Conservation (phyloP, 2,797 vertebrate genomes). For the Crocodylus rhombifer region DNA sequence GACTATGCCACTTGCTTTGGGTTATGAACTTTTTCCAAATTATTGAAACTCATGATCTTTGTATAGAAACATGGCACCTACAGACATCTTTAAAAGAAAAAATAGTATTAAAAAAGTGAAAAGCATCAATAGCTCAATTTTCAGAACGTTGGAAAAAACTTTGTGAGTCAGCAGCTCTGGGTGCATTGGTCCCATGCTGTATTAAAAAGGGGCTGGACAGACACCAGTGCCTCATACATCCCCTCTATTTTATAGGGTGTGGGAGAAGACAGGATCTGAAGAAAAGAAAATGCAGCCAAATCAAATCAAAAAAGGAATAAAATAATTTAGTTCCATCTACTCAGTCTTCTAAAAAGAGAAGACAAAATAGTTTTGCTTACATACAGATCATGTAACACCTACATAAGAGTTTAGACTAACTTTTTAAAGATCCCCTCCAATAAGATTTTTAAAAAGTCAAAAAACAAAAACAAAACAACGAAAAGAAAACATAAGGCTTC, state of each 20-base stretch:
- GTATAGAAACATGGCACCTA: not conserved
- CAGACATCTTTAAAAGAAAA: slow-evolving; percentile 9
- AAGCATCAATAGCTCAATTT: not conserved
- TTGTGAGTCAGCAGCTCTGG: not conserved
- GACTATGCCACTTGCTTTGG: not conserved
- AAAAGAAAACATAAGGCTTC: slow-evolving; percentile 26
- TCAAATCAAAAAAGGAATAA: not conserved
- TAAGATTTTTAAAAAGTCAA: slow-evolving; percentile 25
- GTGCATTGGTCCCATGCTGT: not conserved
- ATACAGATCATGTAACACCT: slow-evolving; percentile 30
- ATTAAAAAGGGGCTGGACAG: not conserved
- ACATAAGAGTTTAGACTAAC: not conserved
- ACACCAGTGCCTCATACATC: not conserved
- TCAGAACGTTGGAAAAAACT: not conserved
- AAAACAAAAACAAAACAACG: not conserved
- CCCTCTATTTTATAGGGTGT: rapidly evolving
- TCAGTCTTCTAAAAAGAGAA: slow-evolving; percentile 30
- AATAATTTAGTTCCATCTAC: not conserved
- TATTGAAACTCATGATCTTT: not conserved
- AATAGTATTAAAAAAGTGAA: not conserved
- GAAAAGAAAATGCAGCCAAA: slow-evolving; percentile 32
- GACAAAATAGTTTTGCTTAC: slow-evolving; percentile 25
- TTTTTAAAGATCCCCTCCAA: not conserved
- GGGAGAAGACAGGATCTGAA: rapidly evolving
- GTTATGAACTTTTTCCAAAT: not conserved